phyloP scores from a whole-genome alignment of 2,888 invertebrate genomes.

The Antheraea assamensis region DNA sequence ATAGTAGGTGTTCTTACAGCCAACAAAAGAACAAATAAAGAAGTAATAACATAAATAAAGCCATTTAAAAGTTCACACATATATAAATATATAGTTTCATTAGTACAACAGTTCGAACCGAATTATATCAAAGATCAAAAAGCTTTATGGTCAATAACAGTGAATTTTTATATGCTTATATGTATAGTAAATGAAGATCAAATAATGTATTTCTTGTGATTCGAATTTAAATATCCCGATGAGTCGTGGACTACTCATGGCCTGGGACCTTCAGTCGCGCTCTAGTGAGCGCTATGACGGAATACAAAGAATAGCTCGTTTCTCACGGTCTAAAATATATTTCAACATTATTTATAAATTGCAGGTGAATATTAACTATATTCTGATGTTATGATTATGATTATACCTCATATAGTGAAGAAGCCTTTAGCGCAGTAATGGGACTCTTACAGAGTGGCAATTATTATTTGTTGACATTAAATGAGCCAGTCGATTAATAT shows the following conservation, averaged over 20 bases:
- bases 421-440: too few relatives aligned
- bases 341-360: conserved; percentile 41
- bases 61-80: too few relatives aligned
- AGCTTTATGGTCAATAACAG: not conserved
- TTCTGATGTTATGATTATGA: too few relatives aligned
- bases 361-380: conserved; percentile 12
- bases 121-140: not conserved
- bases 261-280: conserved; percentile 58
- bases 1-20: too few relatives aligned
- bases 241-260: conserved; percentile 47
- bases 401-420: too few relatives aligned
- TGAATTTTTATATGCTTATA: not conserved
- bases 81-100: too few relatives aligned
- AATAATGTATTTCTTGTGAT: conserved; percentile 21
- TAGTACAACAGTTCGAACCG: not conserved
- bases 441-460: too few relatives aligned
- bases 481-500: not conserved
- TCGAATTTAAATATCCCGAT: conserved; percentile 28
- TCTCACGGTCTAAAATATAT: conserved; percentile 58
- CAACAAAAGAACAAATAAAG: too few relatives aligned
- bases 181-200: conserved; percentile 3
- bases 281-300: conserved; percentile 60
- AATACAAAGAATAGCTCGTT: conserved; percentile 65
- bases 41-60: too few relatives aligned
- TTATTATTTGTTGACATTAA: too few relatives aligned